These are phyloP conservation scores for Hyperopisus bebe DNA, from an alignment of 2,113 vertebrate species.

Conservation along the genomic window DNA sequence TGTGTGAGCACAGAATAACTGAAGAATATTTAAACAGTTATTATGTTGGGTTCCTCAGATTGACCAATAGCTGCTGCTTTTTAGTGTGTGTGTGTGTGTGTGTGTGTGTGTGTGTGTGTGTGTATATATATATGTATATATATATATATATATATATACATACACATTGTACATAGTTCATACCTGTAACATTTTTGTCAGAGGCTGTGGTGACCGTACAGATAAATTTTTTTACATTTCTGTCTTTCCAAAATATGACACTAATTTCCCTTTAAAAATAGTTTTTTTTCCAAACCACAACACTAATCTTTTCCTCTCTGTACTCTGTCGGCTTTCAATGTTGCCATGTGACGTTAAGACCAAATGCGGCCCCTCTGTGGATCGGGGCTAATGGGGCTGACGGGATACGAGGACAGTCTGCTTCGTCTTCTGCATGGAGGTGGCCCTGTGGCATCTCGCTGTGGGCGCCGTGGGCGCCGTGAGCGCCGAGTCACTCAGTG, in stretches of 20 bases:
- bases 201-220: conserved; percentile 53
- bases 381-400: background rate
- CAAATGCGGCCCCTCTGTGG: conserved; percentile 12
- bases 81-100: conserved; percentile 43
- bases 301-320: background rate
- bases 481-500: no score
- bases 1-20: conserved; percentile 57
- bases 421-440: background rate
- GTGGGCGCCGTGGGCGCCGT: no score
- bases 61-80: conserved; percentile 96
- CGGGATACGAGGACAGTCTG: background rate
- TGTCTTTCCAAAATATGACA: conserved; percentile 50
- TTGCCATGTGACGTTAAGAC: conserved; percentile 2
- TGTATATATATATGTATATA: conserved; percentile 38
- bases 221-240: conserved; percentile 36
- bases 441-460: background rate
- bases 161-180: conserved; percentile 60
- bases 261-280: conserved; percentile 41
- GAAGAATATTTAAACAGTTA: conserved; percentile 77
- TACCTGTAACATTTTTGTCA: conserved; percentile 63
- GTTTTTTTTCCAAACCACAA: conserved; percentile 32
- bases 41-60: conserved; percentile 71
- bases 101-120: no score
- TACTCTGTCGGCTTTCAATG: background rate
- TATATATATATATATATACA: conserved; percentile 33